Base-by-base conservation (phyloP, 2,113 vertebrate genomes). In the Eira barbara region DNA sequence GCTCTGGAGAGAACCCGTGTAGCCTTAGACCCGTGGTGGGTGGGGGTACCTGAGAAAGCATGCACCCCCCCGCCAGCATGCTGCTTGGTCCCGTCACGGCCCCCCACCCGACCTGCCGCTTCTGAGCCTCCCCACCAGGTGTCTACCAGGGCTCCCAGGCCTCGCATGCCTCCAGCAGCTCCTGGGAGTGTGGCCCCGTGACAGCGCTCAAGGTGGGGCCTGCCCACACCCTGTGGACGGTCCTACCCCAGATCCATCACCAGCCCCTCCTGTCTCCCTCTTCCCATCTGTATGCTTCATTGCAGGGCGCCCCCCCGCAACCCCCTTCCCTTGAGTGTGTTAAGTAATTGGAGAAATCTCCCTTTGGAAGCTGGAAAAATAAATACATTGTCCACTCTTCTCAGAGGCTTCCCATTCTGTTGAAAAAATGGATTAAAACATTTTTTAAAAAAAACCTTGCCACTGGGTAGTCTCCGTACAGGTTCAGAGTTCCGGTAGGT, bases 1-100 rank as follows among this genome's bases (percentile, higher is more conserved):
- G 97, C 98, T 98, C 98, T 92, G 73, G 65, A 98, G 95, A 96
- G 98, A 98, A 97, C 97, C 88, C 86, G 76, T 83, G 74, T 98
- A 95, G 95, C 45, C 80, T 76, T 69, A 34, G 74, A 31, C 67
- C 55, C 63, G 4, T 0, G 7, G 88, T 4, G 47, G 89, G 79
- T 57, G 57, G 57, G 57, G 80, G 36, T 67, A 9, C 91, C 93
- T 39, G 97, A 97, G 97, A 98, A 74, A 98, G 99, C 99, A 99
- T 99, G 99, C 49, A 0, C 95, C 92, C 93, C 91, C 93, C 3
- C 2, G 69, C 93, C 92, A 95, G 97, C 96, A 96, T 97, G 98
- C 98, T 99, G 99, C 98, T 99, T 98, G 98, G 98, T 97, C 90
- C 81, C 1, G 1, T 36, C 79, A 39, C 21, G 1, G 3, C 31